Percentiles rank a stretch among this genome's conserved stretches.
Evolutionary conservation across 2,888 invertebrate genomes (phyloP).

Genomic region (Ennomos fuscantarius): DNA sequence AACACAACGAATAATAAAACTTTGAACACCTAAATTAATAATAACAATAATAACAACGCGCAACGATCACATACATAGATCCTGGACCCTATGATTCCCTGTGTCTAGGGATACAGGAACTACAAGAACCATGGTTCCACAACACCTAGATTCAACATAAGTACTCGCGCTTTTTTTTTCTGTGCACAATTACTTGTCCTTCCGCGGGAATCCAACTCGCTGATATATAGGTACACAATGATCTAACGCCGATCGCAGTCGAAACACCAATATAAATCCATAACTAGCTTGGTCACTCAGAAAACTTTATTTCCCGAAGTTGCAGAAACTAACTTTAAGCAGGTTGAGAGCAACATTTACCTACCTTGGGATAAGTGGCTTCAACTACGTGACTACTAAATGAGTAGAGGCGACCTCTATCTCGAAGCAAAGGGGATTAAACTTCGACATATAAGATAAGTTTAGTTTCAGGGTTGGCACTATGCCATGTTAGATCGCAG

Average conservation of each 20-base stretch:
- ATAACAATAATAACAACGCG: no score
- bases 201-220: no score
- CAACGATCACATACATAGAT: no score
- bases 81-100: no score
- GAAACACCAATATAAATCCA: constrained; percentile 21
- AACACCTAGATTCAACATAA: no score
- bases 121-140: no score
- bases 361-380: constrained; percentile 15
- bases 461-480: constrained; percentile 33
- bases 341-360: constrained; percentile 41
- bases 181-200: no score
- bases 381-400: constrained; percentile 24
- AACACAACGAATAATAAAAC: constrained; percentile 6
- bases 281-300: constrained; percentile 14
- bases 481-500: constrained; percentile 31
- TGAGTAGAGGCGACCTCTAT: constrained; percentile 18
- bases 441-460: constrained; percentile 25
- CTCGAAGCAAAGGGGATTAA: constrained; percentile 10
- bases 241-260: constrained; percentile 5
- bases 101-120: no score
- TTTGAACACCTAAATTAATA: no score
- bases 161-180: background rate
- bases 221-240: constrained; percentile 17
- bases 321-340: constrained; percentile 22
- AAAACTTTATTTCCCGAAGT: constrained; percentile 26